Conservation (phyloP, 92 coral and sea anemone species). For the Porites divaricata region DNA sequence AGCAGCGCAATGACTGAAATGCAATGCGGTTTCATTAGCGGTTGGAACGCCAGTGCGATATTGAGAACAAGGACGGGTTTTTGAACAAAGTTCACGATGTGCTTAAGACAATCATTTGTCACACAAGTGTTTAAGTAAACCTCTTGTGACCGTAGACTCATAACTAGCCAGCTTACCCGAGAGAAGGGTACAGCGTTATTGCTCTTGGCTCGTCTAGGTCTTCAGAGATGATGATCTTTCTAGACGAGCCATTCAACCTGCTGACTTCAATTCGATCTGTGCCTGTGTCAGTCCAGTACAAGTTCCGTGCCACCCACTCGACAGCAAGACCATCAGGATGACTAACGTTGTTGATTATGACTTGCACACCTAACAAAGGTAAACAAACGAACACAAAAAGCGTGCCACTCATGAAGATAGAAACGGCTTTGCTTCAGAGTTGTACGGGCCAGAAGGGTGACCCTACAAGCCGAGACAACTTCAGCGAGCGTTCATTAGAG, state of each 20-base stretch:
- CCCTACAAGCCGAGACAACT: no score
- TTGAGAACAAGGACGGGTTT: no score
- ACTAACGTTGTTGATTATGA: slow-evolving; percentile 76
- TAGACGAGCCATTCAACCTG: slow-evolving; percentile 79
- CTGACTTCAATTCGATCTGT: slow-evolving; percentile 96
- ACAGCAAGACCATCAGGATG: slow-evolving; percentile 94
- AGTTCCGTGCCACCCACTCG: slow-evolving; percentile 94
- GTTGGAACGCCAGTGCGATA: no score
- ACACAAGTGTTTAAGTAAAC: no score
- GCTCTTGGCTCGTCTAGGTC: slow-evolving; percentile 92
- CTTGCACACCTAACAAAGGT: slow-evolving; percentile 62
- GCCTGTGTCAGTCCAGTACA: slow-evolving; percentile 98
- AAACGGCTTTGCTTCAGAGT: no score
- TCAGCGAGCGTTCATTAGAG: no score
- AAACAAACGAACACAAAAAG: neutral
- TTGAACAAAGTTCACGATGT: no score
- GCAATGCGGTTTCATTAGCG: no score
- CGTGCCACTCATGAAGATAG: no score
- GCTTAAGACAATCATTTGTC: no score
- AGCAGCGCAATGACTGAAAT: no score
- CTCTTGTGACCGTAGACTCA: neutral
- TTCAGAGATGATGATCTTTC: slow-evolving; percentile 75
- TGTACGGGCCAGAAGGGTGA: no score
- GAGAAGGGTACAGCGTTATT: slow-evolving; percentile 83
- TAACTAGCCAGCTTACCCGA: slow-evolving; percentile 68